Evolutionary conservation across 2,888 invertebrate species (phyloP).

Genomic region (Dasypogon diadema): DNA sequence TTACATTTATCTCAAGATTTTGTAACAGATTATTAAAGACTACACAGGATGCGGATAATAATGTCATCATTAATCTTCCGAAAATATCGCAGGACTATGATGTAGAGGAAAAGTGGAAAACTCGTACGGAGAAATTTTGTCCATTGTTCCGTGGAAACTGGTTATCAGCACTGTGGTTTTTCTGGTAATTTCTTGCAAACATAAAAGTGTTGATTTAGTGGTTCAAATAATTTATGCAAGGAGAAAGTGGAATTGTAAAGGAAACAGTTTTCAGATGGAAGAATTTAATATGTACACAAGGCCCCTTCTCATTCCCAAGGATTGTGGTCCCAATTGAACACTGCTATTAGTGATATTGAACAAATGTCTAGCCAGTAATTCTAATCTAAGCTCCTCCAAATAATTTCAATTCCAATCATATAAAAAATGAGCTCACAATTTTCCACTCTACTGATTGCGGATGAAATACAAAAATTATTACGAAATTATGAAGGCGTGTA

Average conservation of each 20-base stretch:
- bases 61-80: constrained; percentile 49
- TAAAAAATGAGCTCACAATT: too few relatives aligned
- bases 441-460: constrained; percentile 11
- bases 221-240: too few relatives aligned
- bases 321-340: too few relatives aligned
- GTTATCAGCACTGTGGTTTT: constrained; percentile 24
- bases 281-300: too few relatives aligned
- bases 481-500: constrained; percentile 39
- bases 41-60: constrained; percentile 41
- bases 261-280: too few relatives aligned
- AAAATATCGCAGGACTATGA: constrained; percentile 1
- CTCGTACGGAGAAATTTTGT: not conserved
- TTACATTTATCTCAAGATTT: constrained; percentile 45
- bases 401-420: too few relatives aligned
- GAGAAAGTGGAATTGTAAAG: too few relatives aligned
- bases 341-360: too few relatives aligned
- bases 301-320: too few relatives aligned
- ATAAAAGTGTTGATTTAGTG: too few relatives aligned
- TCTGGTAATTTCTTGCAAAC: not conserved
- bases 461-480: constrained; percentile 41
- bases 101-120: constrained; percentile 16
- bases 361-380: too few relatives aligned
- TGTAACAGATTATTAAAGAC: constrained; percentile 50
- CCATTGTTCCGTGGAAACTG: constrained; percentile 13
- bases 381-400: too few relatives aligned